Conservation (phyloP, 2,797 vertebrate genomes). For the Microctenopoma steveboyesi region DNA sequence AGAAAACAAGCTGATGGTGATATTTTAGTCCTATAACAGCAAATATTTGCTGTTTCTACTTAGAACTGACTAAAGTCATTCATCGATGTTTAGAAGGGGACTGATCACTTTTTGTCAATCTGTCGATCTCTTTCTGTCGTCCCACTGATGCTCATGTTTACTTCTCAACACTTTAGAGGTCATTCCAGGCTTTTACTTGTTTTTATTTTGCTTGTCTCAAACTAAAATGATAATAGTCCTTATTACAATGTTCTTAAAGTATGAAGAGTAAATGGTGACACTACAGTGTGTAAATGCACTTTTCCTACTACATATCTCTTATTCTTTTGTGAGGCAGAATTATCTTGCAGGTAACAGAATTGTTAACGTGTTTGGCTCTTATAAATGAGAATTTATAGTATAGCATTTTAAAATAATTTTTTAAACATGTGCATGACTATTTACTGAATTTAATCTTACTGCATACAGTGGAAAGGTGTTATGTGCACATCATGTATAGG, state of each 20-base stretch:
- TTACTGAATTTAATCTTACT: slow-evolving; percentile 1
- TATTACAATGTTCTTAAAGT: background rate
- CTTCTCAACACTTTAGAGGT: slow-evolving; percentile 4
- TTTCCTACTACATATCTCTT: slow-evolving; percentile 35
- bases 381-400: background rate
- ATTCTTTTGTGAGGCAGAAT: background rate
- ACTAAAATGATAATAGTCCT: slow-evolving; percentile 1
- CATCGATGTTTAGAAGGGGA: slow-evolving; percentile 3
- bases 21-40: background rate
- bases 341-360: background rate
- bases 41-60: background rate
- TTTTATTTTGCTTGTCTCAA: slow-evolving; percentile 5
- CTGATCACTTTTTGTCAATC: background rate
- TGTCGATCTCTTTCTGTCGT: background rate
- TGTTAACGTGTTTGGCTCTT: slow-evolving; percentile 7
- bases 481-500: background rate
- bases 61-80: background rate
- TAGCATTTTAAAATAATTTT: background rate
- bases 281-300: slow-evolving; percentile 17
- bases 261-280: background rate
- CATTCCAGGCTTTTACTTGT: background rate
- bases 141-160: slow-evolving; percentile 38
- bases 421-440: background rate
- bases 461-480: background rate
- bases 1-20: background rate